Base-by-base conservation (phyloP, 2,797 vertebrate species). In the Chelon labrosus region DNA sequence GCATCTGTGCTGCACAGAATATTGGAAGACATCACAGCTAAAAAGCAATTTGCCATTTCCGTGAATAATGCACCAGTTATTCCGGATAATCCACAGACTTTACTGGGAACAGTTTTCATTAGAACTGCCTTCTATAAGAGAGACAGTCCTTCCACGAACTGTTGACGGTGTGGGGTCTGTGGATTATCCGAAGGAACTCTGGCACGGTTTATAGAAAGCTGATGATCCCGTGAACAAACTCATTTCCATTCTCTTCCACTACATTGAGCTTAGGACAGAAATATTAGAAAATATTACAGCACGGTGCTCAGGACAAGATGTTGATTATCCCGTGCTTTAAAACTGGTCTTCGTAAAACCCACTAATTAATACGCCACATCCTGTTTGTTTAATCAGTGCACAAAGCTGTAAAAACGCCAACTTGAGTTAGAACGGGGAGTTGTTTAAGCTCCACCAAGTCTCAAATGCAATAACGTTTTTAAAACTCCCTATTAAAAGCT, bases 81-180 rank as follows among this genome's bases (percentile, higher is more conserved):
- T 46, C 7, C 58, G 10, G 17, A 53, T 57, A 57, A 65, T 2
- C 46, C 46, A 41, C 39, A 31, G 54, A 59, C n/a, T 8, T 58
- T 39, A 63, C 35, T 42, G 46, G 44, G n/a, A 72, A 52, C 38
- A 3, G n/a, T 60, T 66, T 63, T 65, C 41, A 58, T 53, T 72
- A 20, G 10, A 72, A 20, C 3, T 19, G 9, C 19, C 66, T 27
- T 27, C 16, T 31, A 44, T 22, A 27, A 52, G 47, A 44, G 55
- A 59, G 52, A 37, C 17, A 13, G 39, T 44, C 42, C 42, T 7
- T 44, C 10, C 46, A 49, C 10, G 22, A 11, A 50, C 57, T n/a
- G 5, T 10, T 44, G 61, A 57, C 47, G 47, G 27, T 52, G 27
- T 56, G 52, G 25, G n/a, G 49, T 58, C 27, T 68, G 62, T 55